Evolutionary conservation across 2,888 invertebrate genomes (phyloP), one percentile per base, ranked within the genome.

Genomic region (Agrotis clavis): DNA sequence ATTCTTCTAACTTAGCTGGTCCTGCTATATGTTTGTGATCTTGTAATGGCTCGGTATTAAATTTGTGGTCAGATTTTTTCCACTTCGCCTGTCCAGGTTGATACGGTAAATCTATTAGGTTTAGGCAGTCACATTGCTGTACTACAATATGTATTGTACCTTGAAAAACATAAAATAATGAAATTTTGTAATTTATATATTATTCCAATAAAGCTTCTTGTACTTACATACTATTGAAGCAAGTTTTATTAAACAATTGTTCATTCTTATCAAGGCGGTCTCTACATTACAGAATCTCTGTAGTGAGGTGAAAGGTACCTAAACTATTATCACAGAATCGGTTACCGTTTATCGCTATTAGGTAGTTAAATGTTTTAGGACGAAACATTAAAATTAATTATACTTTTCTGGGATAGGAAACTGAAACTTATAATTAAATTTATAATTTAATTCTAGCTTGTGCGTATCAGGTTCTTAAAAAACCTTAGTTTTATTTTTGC

Each of bases 161-260:
- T 89, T 62, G 67, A 82, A 79, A 62, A 62, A n/a, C 1, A 54
- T 21, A 21, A 9, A 63, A 45, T 51, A 13, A 60, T 14, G 45
- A n/a, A 19, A 72, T 5, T 57, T 64, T 57, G 3, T 71, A 30
- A 51, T 19, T 3, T 16, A 13, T 64, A 61, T 25, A 25, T 19
- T 1, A 41, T 48, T 56, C 35, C 0, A 45, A 54, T 53, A 16
- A 30, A 48, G 2, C 11, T 61, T 16, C 5, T 25, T 41, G 21
- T 81, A 92, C 92, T 91, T 79, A 92, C 92, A 87, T 65, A 88
- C 48, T 21, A 85, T 69, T 69, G 75, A n/a, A 62, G 77, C 68
- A 66, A 86, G 47, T 82, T 71, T 67, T 74, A 84, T 79, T 83
- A 79, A 86, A 90, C 88, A 90, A 90, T 79, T 88, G 89, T 74